These are phyloP conservation scores for Urechis unicinctus DNA, from an alignment of 2,888 invertebrate genomes.

Conservation along the genomic window DNA sequence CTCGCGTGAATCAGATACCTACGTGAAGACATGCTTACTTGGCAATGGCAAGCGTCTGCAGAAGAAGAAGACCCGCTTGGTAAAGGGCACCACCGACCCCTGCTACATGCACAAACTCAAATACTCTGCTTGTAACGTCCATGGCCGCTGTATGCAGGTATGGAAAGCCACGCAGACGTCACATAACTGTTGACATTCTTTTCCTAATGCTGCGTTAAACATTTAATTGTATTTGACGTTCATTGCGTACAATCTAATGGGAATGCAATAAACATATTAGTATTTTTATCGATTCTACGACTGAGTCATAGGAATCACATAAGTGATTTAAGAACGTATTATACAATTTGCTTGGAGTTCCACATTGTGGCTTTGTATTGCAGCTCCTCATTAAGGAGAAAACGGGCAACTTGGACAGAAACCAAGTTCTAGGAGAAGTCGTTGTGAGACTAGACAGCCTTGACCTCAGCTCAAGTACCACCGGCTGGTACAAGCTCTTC, in stretches of 20 bases:
- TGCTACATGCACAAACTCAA: conserved; percentile 82
- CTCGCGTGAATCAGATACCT: conserved; percentile 84
- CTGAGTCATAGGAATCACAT: too few relatives aligned
- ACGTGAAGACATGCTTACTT: conserved; percentile 86
- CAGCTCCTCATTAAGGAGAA: conserved; percentile 83
- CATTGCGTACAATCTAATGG: too few relatives aligned
- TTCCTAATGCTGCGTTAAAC: too few relatives aligned
- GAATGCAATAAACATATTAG: too few relatives aligned
- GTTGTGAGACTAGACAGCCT: conserved; percentile 79
- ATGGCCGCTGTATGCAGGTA: conserved; percentile 66
- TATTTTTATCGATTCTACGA: too few relatives aligned
- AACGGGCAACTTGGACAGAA: conserved; percentile 64
- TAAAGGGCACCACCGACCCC: conserved; percentile 75
- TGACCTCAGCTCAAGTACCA: conserved; percentile 71
- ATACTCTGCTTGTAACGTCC: conserved; percentile 59
- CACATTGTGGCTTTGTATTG: too few relatives aligned
- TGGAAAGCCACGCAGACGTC: too few relatives aligned
- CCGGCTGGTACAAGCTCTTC: conserved; percentile 87
- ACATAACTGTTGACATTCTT: too few relatives aligned
- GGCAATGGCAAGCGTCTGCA: conserved; percentile 83
- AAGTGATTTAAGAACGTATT: too few relatives aligned
- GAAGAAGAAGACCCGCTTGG: conserved; percentile 83
- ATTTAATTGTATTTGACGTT: too few relatives aligned
- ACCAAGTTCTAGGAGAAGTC: conserved; percentile 68
- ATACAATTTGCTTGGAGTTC: too few relatives aligned